phyloP scores from a whole-genome alignment of 2,888 invertebrate species.

The Heterodera filipjevi region DNA sequence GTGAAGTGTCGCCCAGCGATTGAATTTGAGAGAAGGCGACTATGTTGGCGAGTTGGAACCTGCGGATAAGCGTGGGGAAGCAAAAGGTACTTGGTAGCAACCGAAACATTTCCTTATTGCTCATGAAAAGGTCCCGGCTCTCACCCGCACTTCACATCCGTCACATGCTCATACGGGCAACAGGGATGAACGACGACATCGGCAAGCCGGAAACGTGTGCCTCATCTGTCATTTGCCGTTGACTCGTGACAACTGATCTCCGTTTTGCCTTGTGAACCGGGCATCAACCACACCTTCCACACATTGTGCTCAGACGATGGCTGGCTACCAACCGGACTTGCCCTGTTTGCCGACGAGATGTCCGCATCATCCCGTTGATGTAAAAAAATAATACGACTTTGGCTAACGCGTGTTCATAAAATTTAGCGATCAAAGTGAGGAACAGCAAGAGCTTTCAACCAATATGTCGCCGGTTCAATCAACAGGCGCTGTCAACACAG shows the following conservation, averaged over 20 bases:
- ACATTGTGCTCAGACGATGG: not conserved
- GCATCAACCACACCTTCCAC: not conserved
- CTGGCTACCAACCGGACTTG: not conserved
- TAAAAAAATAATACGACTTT: not conserved
- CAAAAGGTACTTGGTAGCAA: not conserved
- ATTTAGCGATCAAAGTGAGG: not conserved
- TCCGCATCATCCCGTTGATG: not conserved
- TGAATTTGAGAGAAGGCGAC: not conserved
- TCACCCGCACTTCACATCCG: not conserved
- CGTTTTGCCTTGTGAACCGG: not conserved
- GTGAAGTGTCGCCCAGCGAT: not conserved
- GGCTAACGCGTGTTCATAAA: not conserved
- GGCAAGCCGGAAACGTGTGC: not conserved
- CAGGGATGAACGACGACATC: not conserved
- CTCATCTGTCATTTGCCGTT: not conserved
- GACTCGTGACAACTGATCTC: not conserved
- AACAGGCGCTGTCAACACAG: not conserved
- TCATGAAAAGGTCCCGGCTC: not conserved
- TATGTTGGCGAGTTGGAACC: not conserved
- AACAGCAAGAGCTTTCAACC: not conserved
- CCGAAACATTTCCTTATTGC: not conserved
- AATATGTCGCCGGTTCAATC: not conserved
- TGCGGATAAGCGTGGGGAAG: not conserved
- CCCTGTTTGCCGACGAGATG: not conserved
- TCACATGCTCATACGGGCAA: not conserved